Evolutionary conservation across 2,797 vertebrate genomes (phyloP), one percentile per base, ranked within the genome.

Genomic region (Cynodonichthys magdalenae): DNA sequence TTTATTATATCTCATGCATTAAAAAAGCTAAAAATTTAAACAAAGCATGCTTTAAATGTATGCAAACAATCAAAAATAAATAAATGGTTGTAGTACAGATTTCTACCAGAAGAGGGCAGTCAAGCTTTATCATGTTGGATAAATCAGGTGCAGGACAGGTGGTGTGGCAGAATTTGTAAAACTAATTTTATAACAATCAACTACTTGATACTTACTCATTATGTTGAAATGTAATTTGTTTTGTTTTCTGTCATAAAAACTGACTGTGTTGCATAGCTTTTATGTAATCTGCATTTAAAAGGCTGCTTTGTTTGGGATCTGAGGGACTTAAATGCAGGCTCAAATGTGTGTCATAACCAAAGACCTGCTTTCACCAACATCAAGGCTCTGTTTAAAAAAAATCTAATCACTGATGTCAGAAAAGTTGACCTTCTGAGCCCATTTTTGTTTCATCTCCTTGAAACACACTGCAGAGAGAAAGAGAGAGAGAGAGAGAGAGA

Each of bases 401-500:
- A 77, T 61, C 58, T 65, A 20, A 56, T 75, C 18, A 0, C 7
- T 72, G 49, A n/a, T 63, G 45, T 77, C n/a, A 17, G 24, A 31
- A 49, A 81, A 29, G 19, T 19, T 68, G 79, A 84, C 69, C 67
- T 47, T 51, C 8, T 59, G 51, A 80, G 71, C 61, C 63, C 54
- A 59, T 67, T 69, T 72, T 68, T 51, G 55, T 69, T 80, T 78
- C 49, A 62, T 71, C 58, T 54, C 49, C 48, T 72, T 17, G 10
- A 36, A 36, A 18, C 27, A 31, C 20, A 7, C 50, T 70, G 59
- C 81, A 87, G 61, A 84, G 74, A 71, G 74, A 29, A 7, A 29
- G 29, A 87, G 61, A n/a, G n/a, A 84, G 74, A 71, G 74, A 87
- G 60, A 84, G 74, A 71, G 74, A 87, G 60, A 84, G 74, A 71